Base-by-base conservation (phyloP, 2,888 invertebrate genomes). In the Helobdella robusta region DNA sequence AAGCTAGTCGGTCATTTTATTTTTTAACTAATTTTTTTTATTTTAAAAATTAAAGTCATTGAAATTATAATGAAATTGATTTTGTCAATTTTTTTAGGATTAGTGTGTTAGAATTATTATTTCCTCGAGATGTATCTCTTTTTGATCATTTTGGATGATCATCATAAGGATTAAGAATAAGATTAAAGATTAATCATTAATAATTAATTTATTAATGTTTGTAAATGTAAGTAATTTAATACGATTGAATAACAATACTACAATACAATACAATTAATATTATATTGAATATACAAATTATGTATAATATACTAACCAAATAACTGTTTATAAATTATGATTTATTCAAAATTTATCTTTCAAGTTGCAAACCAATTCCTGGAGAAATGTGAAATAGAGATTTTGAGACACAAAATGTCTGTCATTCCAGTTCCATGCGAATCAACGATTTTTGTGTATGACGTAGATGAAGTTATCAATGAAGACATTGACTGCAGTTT, bases 381-480 rank as follows among this genome's bases (percentile, higher is more conserved):
- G 28, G 56, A 56, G 5, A 56, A 30, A 30, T 30, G 11, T 30
- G 4, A 20, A 1, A 5, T 56, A 56, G 28, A n/a, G 5, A 56
- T 56, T 25, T 32, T 56, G 20, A n/a, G 28, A 5, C 56, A 56
- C 32, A 32, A 56, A 56, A 56, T 56, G 56, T 32, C 56, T 6
- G 32, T 56, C 8, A 30, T 4, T n/a, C 28, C 5, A 30, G 32
- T 28, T n/a, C 23, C 56, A n/a, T n/a, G 28, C 6, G 56, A 56
- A 30, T 2, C 25, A 6, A 56, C 56, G n/a, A 56, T 56, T 56
- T 56, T 25, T 20, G 28, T 56, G n/a, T 56, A 56, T 56, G 56
- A 56, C 28, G 32, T 56, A 30, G 30, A 28, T 30, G 30, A 28
- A 30, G 32, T 8, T 32, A n/a, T 56, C 28, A 56, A 56, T 30